Evolutionary conservation across 2,113 vertebrate species (phyloP).

Genomic region (Arvicanthis niloticus): DNA sequence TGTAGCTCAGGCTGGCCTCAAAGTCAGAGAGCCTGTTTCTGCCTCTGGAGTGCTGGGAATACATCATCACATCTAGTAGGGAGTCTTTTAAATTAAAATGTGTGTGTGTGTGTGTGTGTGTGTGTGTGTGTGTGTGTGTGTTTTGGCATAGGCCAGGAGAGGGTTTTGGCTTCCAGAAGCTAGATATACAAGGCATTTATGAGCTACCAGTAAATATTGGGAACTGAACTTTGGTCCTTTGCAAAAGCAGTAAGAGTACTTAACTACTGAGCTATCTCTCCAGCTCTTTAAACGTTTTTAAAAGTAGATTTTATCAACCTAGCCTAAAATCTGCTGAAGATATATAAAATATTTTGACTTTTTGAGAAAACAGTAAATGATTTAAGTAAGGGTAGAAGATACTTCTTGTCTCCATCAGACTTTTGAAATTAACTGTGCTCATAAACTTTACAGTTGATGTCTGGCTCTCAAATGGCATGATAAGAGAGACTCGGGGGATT

Average conservation of each 20-base stretch:
- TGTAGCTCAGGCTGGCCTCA: neutral
- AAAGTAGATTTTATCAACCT: neutral
- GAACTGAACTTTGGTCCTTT: neutral
- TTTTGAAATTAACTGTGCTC: slow-evolving; percentile 28
- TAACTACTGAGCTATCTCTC: neutral
- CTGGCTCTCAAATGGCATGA: no score
- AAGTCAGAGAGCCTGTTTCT: neutral
- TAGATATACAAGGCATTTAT: neutral
- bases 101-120: neutral
- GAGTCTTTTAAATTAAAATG: neutral
- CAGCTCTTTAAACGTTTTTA: neutral
- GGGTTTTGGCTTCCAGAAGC: neutral
- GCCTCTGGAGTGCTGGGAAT: neutral
- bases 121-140: neutral
- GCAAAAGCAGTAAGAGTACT: neutral
- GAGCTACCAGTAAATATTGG: neutral
- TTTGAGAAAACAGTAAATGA: slow-evolving; percentile 12
- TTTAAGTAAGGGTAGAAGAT: slow-evolving; percentile 23
- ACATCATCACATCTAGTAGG: neutral
- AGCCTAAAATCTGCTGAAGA: neutral
- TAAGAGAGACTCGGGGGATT: neutral
- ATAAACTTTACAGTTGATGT: neutral
- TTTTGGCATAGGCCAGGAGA: no score
- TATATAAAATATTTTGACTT: slow-evolving; percentile 46
- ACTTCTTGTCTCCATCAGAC: neutral